These are phyloP conservation scores for Neosilurus hyrtlii DNA, from an alignment of 2,797 vertebrate genomes.

Conservation along the genomic window DNA sequence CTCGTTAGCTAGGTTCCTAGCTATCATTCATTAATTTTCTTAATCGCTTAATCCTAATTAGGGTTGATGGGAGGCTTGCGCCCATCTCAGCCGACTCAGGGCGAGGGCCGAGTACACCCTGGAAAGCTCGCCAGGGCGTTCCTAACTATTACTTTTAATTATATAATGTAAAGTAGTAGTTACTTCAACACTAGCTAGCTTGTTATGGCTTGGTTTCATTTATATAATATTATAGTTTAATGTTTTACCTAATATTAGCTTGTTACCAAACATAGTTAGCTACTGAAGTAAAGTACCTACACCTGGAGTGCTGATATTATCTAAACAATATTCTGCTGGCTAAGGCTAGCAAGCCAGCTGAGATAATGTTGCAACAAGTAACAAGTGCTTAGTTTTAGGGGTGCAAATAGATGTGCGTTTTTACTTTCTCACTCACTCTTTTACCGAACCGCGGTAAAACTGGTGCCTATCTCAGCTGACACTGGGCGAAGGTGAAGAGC, in stretches of 20 bases:
- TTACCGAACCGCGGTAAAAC: too few species aligned
- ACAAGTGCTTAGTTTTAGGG: background rate
- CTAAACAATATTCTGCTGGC: background rate
- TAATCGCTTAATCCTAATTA: too few species aligned
- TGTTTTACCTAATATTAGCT: background rate
- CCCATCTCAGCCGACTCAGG: too few species aligned
- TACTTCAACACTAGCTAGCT: background rate
- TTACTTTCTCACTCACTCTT: too few species aligned
- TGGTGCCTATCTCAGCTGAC: too few species aligned
- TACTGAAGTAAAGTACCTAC: background rate
- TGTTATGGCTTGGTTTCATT: background rate
- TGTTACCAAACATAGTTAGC: background rate
- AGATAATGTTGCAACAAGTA: background rate
- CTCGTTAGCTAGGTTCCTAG: background rate
- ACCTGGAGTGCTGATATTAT: background rate
- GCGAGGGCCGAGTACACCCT: too few species aligned
- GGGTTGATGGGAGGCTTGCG: too few species aligned
- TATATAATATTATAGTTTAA: background rate
- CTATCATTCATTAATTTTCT: too few species aligned
- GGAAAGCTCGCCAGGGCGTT: too few species aligned
- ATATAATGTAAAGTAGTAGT: background rate
- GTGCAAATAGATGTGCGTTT: background rate
- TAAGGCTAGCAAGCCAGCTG: background rate
- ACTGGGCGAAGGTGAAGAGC: too few species aligned
- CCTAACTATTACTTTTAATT: background rate